A percentile compares a stretch with the other conserved stretches of the same genome.
phyloP scores from a whole-genome alignment of 2,888 invertebrate species.

The Leptothorax acervorum region DNA sequence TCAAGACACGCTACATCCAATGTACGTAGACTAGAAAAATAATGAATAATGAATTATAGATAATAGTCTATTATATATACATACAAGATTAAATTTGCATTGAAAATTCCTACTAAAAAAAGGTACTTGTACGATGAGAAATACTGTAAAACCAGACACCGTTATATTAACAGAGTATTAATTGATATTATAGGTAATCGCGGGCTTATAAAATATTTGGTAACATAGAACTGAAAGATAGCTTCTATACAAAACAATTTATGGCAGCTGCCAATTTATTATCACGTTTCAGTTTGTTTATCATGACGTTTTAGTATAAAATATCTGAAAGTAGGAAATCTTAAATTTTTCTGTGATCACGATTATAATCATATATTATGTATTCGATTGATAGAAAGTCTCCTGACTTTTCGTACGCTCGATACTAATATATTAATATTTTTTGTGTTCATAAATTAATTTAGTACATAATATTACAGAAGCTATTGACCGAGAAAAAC shows the following conservation, averaged over 20 bases:
- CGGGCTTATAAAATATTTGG: conserved; percentile 37
- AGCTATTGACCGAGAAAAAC: neutral
- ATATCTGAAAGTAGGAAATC: neutral
- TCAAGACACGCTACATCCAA: conserved; percentile 7
- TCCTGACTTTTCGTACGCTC: neutral
- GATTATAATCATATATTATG: neutral
- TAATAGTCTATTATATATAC: neutral
- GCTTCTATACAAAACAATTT: conserved; percentile 13
- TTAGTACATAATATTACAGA: neutral
- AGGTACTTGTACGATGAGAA: conserved; percentile 15
- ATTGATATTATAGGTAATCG: conserved; percentile 3
- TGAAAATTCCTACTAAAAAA: conserved; percentile 6
- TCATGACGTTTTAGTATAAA: neutral
- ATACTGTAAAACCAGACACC: conserved; percentile 42
- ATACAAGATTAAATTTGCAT: conserved; percentile 1
- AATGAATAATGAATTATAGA: neutral
- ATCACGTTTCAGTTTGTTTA: neutral
- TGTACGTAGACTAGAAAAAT: conserved; percentile 42
- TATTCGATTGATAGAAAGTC: too few species aligned
- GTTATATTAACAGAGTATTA: conserved; percentile 28
- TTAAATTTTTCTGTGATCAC: neutral
- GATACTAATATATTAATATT: neutral
- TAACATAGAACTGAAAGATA: conserved; percentile 28
- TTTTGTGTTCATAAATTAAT: neutral
- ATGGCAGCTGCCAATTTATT: conserved; percentile 30